These are phyloP conservation scores for Orthosia incerta DNA, from an alignment of 2,888 invertebrate species.

Conservation along the genomic window DNA sequence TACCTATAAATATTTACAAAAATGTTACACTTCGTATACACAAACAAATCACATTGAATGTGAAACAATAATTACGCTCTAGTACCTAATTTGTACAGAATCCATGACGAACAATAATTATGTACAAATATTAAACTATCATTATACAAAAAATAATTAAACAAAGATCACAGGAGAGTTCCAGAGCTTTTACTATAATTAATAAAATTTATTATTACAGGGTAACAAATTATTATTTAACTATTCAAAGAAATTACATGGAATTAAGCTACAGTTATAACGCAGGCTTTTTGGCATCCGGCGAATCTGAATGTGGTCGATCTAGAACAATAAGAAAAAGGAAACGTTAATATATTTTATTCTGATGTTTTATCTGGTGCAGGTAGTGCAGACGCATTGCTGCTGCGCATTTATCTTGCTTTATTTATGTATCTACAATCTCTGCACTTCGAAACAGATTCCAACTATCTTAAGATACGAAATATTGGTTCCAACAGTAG, in stretches of 20 bases:
- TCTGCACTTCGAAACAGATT: slow-evolving; percentile 69
- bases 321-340: slow-evolving; percentile 80
- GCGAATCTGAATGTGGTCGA: slow-evolving; percentile 88
- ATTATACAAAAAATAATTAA: slow-evolving; percentile 79
- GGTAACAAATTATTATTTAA: slow-evolving; percentile 85
- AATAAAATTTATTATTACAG: slow-evolving; percentile 76
- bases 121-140: slow-evolving; percentile 68
- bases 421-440: slow-evolving; percentile 71
- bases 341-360: slow-evolving; percentile 64
- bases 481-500: slow-evolving; percentile 69
- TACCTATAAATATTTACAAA: slow-evolving; percentile 63
- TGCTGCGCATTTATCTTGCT: slow-evolving; percentile 67
- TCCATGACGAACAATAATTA: slow-evolving; percentile 55
- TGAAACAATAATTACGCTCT: slow-evolving; percentile 75
- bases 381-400: slow-evolving; percentile 67
- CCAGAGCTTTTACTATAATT: slow-evolving; percentile 85
- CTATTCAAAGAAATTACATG: slow-evolving; percentile 71
- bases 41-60: slow-evolving; percentile 74
- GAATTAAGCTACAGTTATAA: slow-evolving; percentile 84
- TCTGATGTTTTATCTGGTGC: slow-evolving; percentile 65
- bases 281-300: slow-evolving; percentile 89
- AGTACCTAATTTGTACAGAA: slow-evolving; percentile 71
- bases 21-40: slow-evolving; percentile 70
- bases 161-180: slow-evolving; percentile 90
- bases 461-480: slow-evolving; percentile 68